Conservation (phyloP, 2,888 invertebrate genomes). For the Euzetes globulus region DNA sequence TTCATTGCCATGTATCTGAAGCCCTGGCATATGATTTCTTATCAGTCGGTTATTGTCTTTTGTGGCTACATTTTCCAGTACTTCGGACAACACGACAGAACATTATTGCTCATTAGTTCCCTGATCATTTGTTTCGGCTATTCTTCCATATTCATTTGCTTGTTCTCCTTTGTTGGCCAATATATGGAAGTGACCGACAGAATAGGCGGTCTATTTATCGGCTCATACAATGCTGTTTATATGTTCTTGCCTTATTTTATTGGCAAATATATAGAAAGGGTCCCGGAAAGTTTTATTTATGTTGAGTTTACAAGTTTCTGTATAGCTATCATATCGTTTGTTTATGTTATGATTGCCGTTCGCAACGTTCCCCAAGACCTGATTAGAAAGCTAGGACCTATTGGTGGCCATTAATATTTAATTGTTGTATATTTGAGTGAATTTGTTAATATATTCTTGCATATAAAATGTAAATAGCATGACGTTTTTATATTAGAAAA, state of each 20-base stretch:
- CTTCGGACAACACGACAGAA: background rate
- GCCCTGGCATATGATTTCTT: constrained; percentile 19
- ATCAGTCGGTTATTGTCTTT: constrained; percentile 12
- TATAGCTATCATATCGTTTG: background rate
- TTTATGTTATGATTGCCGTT: background rate
- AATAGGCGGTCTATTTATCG: background rate
- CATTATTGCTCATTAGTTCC: background rate
- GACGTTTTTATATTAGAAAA: too few relatives aligned
- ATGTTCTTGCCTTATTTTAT: background rate
- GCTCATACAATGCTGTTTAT: background rate
- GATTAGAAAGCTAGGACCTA: background rate
- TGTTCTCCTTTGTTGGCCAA: background rate
- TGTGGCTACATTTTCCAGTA: background rate
- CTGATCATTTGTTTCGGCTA: constrained; percentile 22
- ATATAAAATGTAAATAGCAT: too few relatives aligned
- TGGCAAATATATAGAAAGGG: background rate
- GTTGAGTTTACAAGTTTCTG: background rate
- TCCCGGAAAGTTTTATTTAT: background rate
- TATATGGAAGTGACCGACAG: background rate
- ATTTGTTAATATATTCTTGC: too few relatives aligned
- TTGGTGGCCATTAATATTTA: too few relatives aligned
- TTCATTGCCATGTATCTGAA: constrained; percentile 27
- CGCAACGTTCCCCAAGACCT: background rate
- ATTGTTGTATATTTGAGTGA: too few relatives aligned
- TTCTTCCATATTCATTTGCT: background rate